Evolutionary conservation across 2,113 vertebrate genomes (phyloP).

Genomic region (Copsychus sechellarum): DNA sequence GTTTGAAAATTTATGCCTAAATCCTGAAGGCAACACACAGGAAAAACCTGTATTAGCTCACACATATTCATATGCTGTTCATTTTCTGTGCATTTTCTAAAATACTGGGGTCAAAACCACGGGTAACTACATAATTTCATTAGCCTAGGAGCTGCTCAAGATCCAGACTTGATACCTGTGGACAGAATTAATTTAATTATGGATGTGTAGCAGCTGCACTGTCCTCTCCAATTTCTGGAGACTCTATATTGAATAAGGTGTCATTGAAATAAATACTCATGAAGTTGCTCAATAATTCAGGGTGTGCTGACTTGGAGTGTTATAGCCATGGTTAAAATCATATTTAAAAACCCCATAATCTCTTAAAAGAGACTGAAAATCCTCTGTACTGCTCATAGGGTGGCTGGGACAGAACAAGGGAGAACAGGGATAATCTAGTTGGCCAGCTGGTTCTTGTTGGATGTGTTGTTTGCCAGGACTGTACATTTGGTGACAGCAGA

Average conservation of each 20-base stretch:
- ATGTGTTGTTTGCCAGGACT: neutral
- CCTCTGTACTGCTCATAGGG: neutral
- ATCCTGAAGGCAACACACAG: neutral
- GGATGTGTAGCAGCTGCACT: neutral
- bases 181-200: constrained; percentile 53
- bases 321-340: neutral
- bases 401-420: neutral
- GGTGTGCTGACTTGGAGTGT: neutral
- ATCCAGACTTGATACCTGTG: constrained; percentile 23
- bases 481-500: neutral
- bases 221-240: constrained; percentile 30
- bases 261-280: constrained; percentile 55
- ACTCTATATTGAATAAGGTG: neutral
- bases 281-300: constrained; percentile 64
- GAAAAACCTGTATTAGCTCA: neutral
- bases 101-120: constrained; percentile 27
- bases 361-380: neutral
- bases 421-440: neutral
- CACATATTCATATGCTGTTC: neutral
- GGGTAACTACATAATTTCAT: neutral
- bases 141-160: constrained; percentile 41
- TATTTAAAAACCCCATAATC: neutral
- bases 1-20: neutral
- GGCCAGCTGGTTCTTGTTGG: neutral
- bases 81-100: neutral